Conservation (phyloP, 2,113 vertebrate genomes). For the Sorex fumeus region DNA sequence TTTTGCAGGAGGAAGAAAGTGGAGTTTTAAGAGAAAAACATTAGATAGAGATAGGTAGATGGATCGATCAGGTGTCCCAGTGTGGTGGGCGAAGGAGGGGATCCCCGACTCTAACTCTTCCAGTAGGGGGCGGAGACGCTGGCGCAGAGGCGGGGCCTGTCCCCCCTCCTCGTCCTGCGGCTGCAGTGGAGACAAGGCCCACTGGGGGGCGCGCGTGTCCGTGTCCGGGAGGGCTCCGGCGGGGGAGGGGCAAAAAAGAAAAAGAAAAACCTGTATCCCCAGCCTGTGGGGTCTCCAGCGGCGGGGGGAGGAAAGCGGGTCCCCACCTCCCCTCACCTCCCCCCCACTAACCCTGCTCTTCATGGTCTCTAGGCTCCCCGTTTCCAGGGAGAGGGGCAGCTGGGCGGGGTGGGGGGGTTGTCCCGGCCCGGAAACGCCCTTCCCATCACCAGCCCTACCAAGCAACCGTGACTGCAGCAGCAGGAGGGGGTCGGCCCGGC, state of each 20-base stretch:
- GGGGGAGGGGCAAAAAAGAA: no score
- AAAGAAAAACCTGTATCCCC: slow-evolving; percentile 40
- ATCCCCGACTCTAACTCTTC: slow-evolving; percentile 44
- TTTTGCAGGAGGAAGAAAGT: slow-evolving; percentile 72
- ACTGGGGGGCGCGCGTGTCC: no score
- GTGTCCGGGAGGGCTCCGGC: no score
- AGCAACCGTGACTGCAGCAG: slow-evolving; percentile 86
- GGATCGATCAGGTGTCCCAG: neutral
- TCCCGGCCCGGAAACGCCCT: slow-evolving; percentile 77
- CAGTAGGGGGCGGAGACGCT: neutral
- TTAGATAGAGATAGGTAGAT: no score
- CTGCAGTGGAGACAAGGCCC: no score
- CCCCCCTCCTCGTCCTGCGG: neutral
- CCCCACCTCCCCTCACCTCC: neutral
- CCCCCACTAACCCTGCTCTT: slow-evolving; percentile 81
- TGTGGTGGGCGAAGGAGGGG: slow-evolving; percentile 68
- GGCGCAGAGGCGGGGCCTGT: neutral
- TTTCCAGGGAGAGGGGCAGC: slow-evolving; percentile 83
- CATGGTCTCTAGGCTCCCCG: slow-evolving; percentile 78
- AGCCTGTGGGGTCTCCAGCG: slow-evolving; percentile 82
- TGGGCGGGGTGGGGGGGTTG: slow-evolving; percentile 69
- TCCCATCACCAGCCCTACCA: slow-evolving; percentile 82
- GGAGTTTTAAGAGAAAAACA: neutral
- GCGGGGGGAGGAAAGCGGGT: slow-evolving; percentile 71
- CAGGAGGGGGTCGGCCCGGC: slow-evolving; percentile 76